Evolutionary conservation across 2,113 vertebrate species (phyloP).

Genomic region (Chaetura pelagica): DNA sequence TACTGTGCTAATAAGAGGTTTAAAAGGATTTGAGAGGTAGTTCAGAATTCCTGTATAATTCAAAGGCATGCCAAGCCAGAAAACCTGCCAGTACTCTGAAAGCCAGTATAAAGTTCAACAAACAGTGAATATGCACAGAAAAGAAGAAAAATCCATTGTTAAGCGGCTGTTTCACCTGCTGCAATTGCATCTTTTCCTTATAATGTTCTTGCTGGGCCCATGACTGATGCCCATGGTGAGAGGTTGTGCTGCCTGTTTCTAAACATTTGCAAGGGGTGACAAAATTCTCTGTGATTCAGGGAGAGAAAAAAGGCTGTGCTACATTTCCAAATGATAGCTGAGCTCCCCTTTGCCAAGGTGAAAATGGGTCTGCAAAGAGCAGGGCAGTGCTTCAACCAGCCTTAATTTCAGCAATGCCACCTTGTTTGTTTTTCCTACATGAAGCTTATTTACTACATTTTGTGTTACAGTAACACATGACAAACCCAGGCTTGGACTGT

Average conservation of each 20-base stretch:
- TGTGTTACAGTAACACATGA: neutral
- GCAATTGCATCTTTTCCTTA: neutral
- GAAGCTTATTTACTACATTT: neutral
- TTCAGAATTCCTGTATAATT: neutral
- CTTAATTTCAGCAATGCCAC: neutral
- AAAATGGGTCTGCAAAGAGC: neutral
- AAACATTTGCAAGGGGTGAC: neutral
- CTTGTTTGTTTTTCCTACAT: neutral
- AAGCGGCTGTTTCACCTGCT: neutral
- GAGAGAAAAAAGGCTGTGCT: neutral
- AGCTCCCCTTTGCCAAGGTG: neutral
- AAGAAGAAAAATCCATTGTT: neutral
- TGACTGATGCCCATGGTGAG: neutral
- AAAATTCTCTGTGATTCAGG: neutral
- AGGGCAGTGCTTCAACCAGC: neutral
- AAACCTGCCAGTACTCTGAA: neutral
- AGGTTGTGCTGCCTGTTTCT: neutral
- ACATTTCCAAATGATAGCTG: neutral
- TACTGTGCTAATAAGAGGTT: neutral
- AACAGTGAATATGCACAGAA: neutral
- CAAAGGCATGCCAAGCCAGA: neutral
- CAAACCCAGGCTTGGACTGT: neutral
- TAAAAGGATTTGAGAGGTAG: neutral
- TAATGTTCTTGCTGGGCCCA: neutral
- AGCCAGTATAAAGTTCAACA: neutral